Conservation (phyloP, 1,140 invertebrate species). For the Matsumurasca onukii region DNA sequence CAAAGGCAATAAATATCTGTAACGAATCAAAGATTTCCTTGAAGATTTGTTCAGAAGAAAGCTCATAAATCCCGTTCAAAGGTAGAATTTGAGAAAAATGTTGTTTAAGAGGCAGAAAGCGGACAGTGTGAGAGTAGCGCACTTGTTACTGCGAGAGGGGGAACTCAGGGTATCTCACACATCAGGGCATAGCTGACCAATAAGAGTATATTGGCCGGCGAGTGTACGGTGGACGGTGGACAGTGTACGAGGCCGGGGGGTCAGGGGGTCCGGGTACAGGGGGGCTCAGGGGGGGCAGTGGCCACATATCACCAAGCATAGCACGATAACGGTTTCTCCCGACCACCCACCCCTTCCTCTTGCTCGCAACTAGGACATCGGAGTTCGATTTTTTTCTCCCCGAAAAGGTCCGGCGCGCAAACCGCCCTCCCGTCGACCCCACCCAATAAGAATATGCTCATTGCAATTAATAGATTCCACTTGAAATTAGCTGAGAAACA, state of each 20-base stretch:
- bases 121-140: no score
- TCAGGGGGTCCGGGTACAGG: no score
- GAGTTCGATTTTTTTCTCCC: constrained; percentile 31
- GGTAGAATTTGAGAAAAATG: no score
- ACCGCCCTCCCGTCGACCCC: neutral
- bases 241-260: no score
- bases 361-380: constrained; percentile 25
- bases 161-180: no score
- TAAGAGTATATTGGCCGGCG: neutral
- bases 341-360: neutral
- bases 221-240: neutral
- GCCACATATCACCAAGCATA: constrained; percentile 12
- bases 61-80: no score
- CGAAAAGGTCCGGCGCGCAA: constrained; percentile 27
- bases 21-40: no score
- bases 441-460: constrained; percentile 12
- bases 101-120: no score
- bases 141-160: no score
- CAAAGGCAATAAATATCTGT: no score
- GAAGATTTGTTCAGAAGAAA: no score
- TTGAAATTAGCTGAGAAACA: constrained; percentile 12
- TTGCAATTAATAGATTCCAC: constrained; percentile 7
- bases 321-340: constrained; percentile 18
- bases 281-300: neutral
- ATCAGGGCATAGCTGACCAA: no score